A percentile compares a stretch with the other conserved stretches of the same genome.
Evolutionary conservation across 2,113 vertebrate genomes (phyloP).

Genomic region (Pollachius pollachius): DNA sequence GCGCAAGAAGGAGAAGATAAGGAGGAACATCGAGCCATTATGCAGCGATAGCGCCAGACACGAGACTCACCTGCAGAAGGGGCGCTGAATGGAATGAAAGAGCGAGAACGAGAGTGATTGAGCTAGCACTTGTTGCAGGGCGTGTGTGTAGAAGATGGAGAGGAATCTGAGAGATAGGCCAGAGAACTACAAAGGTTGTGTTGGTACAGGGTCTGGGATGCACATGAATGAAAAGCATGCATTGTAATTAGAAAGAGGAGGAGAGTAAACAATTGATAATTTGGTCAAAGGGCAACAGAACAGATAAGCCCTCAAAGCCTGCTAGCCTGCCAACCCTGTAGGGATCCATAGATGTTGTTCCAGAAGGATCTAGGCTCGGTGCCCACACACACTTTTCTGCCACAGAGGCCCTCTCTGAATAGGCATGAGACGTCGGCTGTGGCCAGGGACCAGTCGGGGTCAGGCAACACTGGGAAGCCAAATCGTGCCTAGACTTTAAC

Average conservation of each 20-base stretch:
- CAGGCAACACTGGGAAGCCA: constrained; percentile 44
- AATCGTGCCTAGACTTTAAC: constrained; percentile 59
- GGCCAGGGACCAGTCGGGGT: constrained; percentile 54
- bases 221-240: no score
- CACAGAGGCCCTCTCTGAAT: constrained; percentile 33
- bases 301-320: constrained; percentile 24
- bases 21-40: no score
- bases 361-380: constrained; percentile 23
- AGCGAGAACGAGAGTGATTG: no score
- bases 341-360: constrained; percentile 33
- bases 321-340: constrained; percentile 38
- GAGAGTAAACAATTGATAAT: constrained; percentile 32
- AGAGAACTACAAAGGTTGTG: no score
- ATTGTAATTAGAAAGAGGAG: constrained; percentile 25
- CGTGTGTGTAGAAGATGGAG: no score
- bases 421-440: constrained; percentile 41
- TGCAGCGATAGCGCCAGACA: no score
- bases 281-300: constrained; percentile 30
- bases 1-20: no score
- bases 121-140: no score
- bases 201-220: no score
- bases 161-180: no score
- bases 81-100: no score
- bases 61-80: no score
- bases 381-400: neutral